Evolutionary conservation across 2,113 vertebrate genomes (phyloP).

Genomic region (Campylomormyrus numenius): DNA sequence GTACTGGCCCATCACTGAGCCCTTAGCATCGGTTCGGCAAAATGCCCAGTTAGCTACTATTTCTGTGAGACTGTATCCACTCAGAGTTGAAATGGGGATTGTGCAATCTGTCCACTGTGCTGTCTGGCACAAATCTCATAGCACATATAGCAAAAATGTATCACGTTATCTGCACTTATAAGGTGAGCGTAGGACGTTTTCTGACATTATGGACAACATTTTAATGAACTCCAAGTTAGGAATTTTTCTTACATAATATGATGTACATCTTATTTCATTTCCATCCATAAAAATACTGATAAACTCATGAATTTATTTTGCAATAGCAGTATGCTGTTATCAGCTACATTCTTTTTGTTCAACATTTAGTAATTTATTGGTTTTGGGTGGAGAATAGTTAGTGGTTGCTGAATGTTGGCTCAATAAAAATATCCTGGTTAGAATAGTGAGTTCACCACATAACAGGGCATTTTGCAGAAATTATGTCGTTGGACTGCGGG

Average conservation of each 20-base stretch:
- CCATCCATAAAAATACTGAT: not conserved
- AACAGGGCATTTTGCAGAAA: not conserved
- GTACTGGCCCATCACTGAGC: slow-evolving; percentile 65
- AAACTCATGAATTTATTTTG: not conserved
- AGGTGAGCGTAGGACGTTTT: not conserved
- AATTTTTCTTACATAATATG: not conserved
- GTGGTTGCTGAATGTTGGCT: not conserved
- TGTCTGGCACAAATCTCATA: not conserved
- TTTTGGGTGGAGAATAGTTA: not conserved
- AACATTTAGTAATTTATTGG: not conserved
- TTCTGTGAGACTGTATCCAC: not conserved
- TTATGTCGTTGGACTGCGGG: not conserved
- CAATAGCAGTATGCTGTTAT: not conserved
- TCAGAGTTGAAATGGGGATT: not conserved
- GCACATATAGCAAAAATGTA: not conserved
- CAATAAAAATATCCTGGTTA: not conserved
- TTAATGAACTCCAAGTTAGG: not conserved
- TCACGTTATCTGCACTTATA: not conserved
- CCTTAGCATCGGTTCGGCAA: slow-evolving; percentile 62
- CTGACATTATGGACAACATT: not conserved
- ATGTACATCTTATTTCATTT: not conserved
- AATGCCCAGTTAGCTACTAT: not conserved
- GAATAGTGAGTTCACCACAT: not conserved
- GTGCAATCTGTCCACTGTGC: not conserved
- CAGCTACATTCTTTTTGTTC: not conserved